A percentile compares a stretch with the other conserved stretches of the same genome.
These are phyloP conservation scores for Zosterops borbonicus DNA, from an alignment of 2,113 vertebrate species.

Conservation along the genomic window DNA sequence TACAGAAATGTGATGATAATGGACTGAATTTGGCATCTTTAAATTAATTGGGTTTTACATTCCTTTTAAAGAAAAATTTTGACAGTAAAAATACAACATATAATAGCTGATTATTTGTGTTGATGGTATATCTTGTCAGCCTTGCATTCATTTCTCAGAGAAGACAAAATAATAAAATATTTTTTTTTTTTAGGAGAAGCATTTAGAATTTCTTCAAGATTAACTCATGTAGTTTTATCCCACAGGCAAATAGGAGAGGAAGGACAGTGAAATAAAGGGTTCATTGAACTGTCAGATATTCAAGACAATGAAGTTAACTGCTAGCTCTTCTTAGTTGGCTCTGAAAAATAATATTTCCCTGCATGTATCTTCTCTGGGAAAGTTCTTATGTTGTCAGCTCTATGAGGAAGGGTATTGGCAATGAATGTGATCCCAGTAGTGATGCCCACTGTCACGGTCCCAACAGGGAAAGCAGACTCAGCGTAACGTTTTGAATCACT, in stretches of 20 bases:
- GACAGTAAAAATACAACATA: neutral
- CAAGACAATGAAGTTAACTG: neutral
- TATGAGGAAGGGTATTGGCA: neutral
- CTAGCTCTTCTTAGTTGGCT: neutral
- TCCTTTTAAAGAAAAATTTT: neutral
- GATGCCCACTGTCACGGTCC: neutral
- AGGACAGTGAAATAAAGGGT: neutral
- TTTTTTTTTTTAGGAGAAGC: rapidly evolving
- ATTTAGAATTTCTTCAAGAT: neutral
- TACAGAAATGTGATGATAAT: neutral
- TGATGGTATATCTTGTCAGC: neutral
- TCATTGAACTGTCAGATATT: neutral
- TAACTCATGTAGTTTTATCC: neutral
- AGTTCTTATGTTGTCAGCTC: neutral
- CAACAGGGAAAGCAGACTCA: neutral
- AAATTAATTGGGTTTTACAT: neutral
- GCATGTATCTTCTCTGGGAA: neutral
- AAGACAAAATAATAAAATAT: neutral
- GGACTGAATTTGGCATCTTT: neutral
- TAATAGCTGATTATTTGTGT: neutral
- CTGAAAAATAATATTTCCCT: neutral
- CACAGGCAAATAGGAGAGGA: neutral
- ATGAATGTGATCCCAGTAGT: neutral
- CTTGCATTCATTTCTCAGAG: neutral
- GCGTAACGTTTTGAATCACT: neutral